These are phyloP conservation scores for Sula dactylatra DNA, from an alignment of 2,113 vertebrate species.

Conservation along the genomic window DNA sequence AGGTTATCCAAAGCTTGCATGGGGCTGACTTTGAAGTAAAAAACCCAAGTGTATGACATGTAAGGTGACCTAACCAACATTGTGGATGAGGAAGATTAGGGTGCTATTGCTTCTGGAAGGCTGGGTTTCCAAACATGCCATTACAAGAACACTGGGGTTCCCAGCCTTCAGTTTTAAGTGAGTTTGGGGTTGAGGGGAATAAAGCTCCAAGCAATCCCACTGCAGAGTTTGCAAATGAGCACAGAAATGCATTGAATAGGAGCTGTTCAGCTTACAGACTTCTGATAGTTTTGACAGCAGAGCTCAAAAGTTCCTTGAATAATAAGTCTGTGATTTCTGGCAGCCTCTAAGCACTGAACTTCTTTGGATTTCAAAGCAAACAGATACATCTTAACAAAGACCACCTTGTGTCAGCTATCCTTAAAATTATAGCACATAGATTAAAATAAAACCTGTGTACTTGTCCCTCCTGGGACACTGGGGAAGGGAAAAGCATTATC, in stretches of 20 bases:
- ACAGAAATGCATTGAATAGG: neutral
- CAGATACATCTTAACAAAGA: constrained; percentile 52
- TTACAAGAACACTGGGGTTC: neutral
- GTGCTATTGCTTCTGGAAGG: neutral
- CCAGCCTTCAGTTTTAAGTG: neutral
- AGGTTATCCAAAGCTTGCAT: neutral
- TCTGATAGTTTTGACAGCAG: neutral
- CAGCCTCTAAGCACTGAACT: constrained; percentile 3
- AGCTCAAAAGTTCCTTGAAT: constrained; percentile 38
- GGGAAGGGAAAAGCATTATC: constrained; percentile 23
- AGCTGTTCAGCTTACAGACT: neutral
- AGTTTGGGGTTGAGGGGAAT: neutral
- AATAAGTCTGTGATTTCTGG: constrained; percentile 27
- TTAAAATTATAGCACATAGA: constrained; percentile 36
- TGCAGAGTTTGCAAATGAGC: neutral
- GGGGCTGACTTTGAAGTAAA: neutral
- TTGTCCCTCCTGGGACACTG: neutral
- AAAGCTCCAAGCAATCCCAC: neutral
- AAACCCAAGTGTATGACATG: rapidly evolving
- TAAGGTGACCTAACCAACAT: neutral
- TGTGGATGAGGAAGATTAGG: neutral
- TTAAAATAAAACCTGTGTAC: constrained; percentile 32
- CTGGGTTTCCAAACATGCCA: neutral
- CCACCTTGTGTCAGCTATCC: constrained; percentile 42
- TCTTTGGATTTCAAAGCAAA: constrained; percentile 37